These are phyloP conservation scores for Mus caroli DNA, from an alignment of 2,797 vertebrate genomes.

Conservation along the genomic window DNA sequence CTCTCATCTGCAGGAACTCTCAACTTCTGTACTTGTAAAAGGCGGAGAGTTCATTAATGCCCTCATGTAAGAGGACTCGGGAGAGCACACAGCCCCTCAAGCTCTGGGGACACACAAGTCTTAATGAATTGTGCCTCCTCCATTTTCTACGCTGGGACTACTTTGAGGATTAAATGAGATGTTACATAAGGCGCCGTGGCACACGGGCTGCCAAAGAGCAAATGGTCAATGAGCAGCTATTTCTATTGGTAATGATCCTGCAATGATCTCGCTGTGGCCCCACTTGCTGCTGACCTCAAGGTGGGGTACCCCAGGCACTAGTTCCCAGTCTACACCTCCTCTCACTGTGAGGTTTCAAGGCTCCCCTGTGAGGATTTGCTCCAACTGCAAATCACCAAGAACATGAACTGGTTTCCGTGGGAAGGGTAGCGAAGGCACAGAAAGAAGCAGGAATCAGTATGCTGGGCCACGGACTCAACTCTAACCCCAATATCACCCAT, in stretches of 20 bases:
- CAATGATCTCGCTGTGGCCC: background rate
- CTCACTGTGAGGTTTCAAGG: background rate
- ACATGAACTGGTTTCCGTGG: background rate
- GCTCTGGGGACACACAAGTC: background rate
- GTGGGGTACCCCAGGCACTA: background rate
- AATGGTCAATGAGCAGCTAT: background rate
- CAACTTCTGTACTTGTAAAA: background rate
- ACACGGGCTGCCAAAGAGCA: background rate
- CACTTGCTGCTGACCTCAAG: background rate
- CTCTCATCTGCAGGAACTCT: background rate
- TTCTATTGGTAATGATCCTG: background rate
- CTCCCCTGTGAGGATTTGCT: background rate
- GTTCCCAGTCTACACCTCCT: background rate
- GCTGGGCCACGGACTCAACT: background rate
- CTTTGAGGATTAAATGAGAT: slow-evolving; percentile 17
- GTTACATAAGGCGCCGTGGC: background rate
- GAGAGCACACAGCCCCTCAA: background rate
- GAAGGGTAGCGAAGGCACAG: background rate
- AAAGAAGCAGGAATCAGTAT: background rate
- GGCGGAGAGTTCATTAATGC: background rate
- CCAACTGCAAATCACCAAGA: background rate
- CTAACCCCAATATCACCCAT: background rate
- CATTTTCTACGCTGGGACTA: background rate
- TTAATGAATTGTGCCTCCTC: background rate
- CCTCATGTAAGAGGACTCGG: background rate